Percentiles rank a stretch among this genome's conserved stretches.
Evolutionary conservation across 2,888 invertebrate genomes (phyloP).

Genomic region (Drosophila merina): DNA sequence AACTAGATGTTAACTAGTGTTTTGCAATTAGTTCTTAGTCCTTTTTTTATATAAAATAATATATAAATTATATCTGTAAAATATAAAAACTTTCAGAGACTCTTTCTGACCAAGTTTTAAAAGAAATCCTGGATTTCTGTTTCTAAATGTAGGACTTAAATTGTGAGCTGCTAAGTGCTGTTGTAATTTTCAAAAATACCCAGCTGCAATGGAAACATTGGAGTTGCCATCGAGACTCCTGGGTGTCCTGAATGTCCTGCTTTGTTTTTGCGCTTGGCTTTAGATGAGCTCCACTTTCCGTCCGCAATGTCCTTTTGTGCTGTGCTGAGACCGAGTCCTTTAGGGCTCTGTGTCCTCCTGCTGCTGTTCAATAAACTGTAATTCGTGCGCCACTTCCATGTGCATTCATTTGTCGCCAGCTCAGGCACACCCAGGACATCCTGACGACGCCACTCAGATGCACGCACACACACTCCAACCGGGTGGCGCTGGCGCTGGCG

Average conservation of each 20-base stretch:
- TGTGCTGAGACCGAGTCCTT: background rate
- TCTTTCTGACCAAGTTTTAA: no score
- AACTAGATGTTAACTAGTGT: conserved; percentile 21
- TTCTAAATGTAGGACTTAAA: background rate
- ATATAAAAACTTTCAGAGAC: background rate
- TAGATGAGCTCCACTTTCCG: conserved; percentile 18
- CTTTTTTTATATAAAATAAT: background rate
- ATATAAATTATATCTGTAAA: no score
- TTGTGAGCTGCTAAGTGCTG: conserved; percentile 7
- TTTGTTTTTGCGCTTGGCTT: conserved; percentile 16
- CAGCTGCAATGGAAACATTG: conserved; percentile 12
- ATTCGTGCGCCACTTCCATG: conserved; percentile 68
- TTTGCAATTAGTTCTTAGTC: conserved; percentile 38
- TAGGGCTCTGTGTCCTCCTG: conserved; percentile 21
- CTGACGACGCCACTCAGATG: conserved; percentile 13
- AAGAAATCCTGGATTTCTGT: background rate
- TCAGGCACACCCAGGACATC: conserved; percentile 28
- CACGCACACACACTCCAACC: conserved; percentile 26
- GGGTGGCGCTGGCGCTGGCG: conserved; percentile 71
- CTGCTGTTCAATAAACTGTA: conserved; percentile 77
- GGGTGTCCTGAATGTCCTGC: conserved; percentile 11
- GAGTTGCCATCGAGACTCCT: conserved; percentile 10
- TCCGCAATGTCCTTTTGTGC: background rate
- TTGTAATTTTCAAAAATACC: conserved; percentile 16
- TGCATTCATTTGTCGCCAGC: conserved; percentile 69